Evolutionary conservation across 2,888 invertebrate genomes (phyloP), one percentile per base, ranked within the genome.

Genomic region (Acleris holmiana): DNA sequence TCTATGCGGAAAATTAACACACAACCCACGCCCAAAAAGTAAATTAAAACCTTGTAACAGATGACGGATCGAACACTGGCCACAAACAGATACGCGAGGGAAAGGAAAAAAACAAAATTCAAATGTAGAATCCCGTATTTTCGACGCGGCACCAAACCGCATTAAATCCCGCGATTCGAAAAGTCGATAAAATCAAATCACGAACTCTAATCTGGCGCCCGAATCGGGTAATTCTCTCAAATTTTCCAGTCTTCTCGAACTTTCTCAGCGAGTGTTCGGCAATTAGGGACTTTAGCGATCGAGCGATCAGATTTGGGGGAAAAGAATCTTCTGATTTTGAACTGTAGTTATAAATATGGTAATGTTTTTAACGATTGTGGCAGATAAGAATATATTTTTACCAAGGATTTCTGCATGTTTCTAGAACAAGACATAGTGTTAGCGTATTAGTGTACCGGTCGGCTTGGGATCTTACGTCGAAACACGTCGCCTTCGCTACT

Each of bases 261-360:
- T 67, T 60, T 67, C 61, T 25, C 49, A 40, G 51, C 53, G 48
- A 69, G 66, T 68, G 68, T 61, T 68, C 57, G 68, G 70, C 74
- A 76, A 76, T 76, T 76, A 76, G 72, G 66, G 68, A 68, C 70
- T 75, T 77, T 75, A 74, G 77, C 76, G 74, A 77, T 74, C 76
- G 72, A 75, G 51, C 61, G 54, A 59, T 59, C 64, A 49, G 67
- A 67, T 67, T 64, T 64, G 46, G 64, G 54, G 35, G 51, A 21
- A 54, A 59, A 60, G 49, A 65, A 54, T 59, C 49, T 60, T 55
- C 50, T 46, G 44, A 60, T 60, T 65, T 60, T 48, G 46, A 57
- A 57, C 18, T 57, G 46, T 18, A 13, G 46, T 18, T 46, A 23
- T 55, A 23, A 61, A 61, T 65, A 47, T 61, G 44, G 35, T 54